phyloP scores from a whole-genome alignment of 2,797 vertebrate species.

The Siniperca scherzeri region DNA sequence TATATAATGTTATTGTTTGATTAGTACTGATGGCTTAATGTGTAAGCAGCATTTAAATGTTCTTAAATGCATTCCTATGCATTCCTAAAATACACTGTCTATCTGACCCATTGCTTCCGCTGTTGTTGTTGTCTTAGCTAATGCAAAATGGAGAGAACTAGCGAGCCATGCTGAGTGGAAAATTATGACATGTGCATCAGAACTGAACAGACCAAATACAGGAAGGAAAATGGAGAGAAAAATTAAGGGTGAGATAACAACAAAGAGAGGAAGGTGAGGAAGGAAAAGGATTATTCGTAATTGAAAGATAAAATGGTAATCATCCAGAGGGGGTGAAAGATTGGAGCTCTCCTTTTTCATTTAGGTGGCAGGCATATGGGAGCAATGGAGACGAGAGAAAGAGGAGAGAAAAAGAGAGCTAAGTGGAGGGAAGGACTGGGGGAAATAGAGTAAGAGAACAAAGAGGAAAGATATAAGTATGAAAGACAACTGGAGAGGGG shows the following conservation, averaged over 20 bases:
- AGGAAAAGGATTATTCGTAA: slow-evolving; percentile 57
- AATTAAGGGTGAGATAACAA: slow-evolving; percentile 7
- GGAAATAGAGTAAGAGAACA: slow-evolving; percentile 6
- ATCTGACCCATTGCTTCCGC: no score
- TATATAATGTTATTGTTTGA: no score
- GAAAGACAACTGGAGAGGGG: slow-evolving; percentile 1
- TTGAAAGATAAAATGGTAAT: slow-evolving; percentile 72
- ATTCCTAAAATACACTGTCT: no score
- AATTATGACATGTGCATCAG: background rate
- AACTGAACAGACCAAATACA: background rate
- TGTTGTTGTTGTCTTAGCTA: no score
- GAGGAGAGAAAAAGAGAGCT: background rate
- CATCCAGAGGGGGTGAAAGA: slow-evolving; percentile 43
- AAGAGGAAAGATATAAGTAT: slow-evolving; percentile 7
- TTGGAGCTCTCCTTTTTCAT: slow-evolving; percentile 63
- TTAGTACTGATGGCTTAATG: no score
- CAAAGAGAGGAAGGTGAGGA: slow-evolving; percentile 8
- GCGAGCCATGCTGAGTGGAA: no score
- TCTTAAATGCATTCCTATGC: no score
- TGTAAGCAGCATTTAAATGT: no score
- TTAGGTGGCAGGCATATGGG: slow-evolving; percentile 36
- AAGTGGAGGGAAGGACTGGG: background rate
- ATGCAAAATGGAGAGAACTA: no score
- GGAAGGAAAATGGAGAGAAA: background rate
- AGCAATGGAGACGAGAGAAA: slow-evolving; percentile 20